Evolutionary conservation across 2,797 vertebrate species (phyloP), one percentile per base, ranked within the genome.

Genomic region (Diplodus sargus): DNA sequence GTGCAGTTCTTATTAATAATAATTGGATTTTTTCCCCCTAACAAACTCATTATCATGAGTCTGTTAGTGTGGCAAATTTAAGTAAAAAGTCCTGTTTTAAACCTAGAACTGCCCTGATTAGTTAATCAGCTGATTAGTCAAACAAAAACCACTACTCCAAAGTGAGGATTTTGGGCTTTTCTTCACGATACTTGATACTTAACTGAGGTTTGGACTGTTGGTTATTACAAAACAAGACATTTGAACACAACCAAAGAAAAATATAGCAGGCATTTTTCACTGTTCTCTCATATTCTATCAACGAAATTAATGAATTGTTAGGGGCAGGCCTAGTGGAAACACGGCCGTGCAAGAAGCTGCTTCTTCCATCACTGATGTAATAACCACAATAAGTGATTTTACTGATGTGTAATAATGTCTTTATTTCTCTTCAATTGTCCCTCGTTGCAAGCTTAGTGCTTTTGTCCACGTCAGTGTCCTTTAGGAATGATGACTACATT

Each of bases 351-450:
- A 15, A 43, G 13, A 60, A 14, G 15, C 39, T 4, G 39, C 3
- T 61, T 23, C n/a, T 43, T 23, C n/a, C 17, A 60, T 42, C 58
- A 60, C 34, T 43, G 20, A 42, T 34, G 22, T 43, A 60, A 60
- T 42, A 60, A 60, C 13, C 39, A 23, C 7, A 16, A n/a, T 61
- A 61, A 61, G 34, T 61, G 39, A 61, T 61, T 43, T 61, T 22
- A 43, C 59, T 16, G 39, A 43, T 20, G 56, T 18, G 28, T 58
- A 42, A 60, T 42, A 42, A 60, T 45, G 39, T 43, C 58, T 60
- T 3, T n/a, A 34, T 30, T 34, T 59, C 30, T 59, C 30, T 39
- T 20, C 11, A 53, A n/a, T 53, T 14, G 28, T 34, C 17, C 30
- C 12, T 58, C 12, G 34, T n/a, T 59, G 17, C 39, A 18, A 39